phyloP scores from a whole-genome alignment of 2,888 invertebrate genomes.

The Notodonta ziczac region DNA sequence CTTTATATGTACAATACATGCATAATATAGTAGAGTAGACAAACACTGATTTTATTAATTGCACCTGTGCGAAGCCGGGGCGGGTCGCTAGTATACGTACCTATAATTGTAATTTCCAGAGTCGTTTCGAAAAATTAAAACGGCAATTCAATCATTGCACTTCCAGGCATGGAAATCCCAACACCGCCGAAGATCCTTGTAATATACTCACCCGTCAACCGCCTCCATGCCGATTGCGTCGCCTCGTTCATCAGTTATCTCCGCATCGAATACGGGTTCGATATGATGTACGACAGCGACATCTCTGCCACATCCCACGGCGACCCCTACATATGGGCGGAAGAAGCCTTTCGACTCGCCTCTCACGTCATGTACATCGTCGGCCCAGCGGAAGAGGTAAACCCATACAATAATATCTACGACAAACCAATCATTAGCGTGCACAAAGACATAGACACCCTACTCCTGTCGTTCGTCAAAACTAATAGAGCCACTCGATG shows the following conservation, averaged over 20 bases:
- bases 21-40: too few relatives aligned
- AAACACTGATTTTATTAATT: too few relatives aligned
- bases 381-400: constrained; percentile 64
- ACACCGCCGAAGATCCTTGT: constrained; percentile 71
- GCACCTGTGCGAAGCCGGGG: too few relatives aligned
- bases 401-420: constrained; percentile 66
- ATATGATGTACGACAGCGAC: constrained; percentile 71
- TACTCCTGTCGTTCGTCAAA: constrained; percentile 61
- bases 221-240: constrained; percentile 73
- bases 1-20: too few relatives aligned
- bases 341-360: constrained; percentile 61
- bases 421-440: constrained; percentile 70
- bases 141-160: constrained; percentile 10
- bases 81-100: too few relatives aligned
- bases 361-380: constrained; percentile 71
- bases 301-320: constrained; percentile 62
- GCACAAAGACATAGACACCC: constrained; percentile 60
- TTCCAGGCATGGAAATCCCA: constrained; percentile 62
- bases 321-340: constrained; percentile 73
- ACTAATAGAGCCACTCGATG: constrained; percentile 43
- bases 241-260: constrained; percentile 66
- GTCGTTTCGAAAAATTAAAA: too few relatives aligned
- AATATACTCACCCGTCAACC: constrained; percentile 66
- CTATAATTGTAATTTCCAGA: too few relatives aligned
- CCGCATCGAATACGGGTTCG: constrained; percentile 69